These are phyloP conservation scores for Parauchenoglanis punctatus DNA, from an alignment of 2,797 vertebrate species.

Conservation along the genomic window DNA sequence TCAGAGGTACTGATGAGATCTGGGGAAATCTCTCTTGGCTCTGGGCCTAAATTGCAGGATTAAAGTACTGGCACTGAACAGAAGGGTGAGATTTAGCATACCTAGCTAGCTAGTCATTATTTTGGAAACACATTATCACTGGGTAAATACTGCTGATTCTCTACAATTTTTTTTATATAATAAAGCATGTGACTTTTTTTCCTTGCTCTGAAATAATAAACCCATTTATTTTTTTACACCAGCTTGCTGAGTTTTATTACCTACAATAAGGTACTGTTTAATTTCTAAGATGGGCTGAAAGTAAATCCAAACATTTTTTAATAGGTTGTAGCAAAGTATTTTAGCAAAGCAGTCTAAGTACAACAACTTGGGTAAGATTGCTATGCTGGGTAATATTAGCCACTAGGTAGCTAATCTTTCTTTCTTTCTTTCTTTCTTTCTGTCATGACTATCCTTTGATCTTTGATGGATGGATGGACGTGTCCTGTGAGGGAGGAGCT, in stretches of 20 bases:
- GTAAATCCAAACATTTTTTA: not conserved
- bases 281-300: not conserved
- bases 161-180: not conserved
- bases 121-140: not conserved
- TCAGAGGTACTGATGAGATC: not conserved
- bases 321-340: not conserved
- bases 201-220: not conserved
- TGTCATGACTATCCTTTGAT: not conserved
- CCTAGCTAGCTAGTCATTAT: not conserved
- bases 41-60: not conserved
- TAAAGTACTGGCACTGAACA: not conserved
- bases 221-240: not conserved
- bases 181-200: not conserved
- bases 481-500: not conserved
- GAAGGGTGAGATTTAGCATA: not conserved
- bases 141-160: not conserved
- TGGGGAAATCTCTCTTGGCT: not conserved
- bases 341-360: not conserved
- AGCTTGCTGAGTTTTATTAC: not conserved
- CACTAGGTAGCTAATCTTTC: not conserved
- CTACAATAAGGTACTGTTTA: not conserved
- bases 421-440: not conserved
- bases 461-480: too few relatives aligned
- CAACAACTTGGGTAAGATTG: not conserved
- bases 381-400: not conserved